Evolutionary conservation across 2,888 invertebrate genomes (phyloP).

Genomic region (Brenthis daphne): DNA sequence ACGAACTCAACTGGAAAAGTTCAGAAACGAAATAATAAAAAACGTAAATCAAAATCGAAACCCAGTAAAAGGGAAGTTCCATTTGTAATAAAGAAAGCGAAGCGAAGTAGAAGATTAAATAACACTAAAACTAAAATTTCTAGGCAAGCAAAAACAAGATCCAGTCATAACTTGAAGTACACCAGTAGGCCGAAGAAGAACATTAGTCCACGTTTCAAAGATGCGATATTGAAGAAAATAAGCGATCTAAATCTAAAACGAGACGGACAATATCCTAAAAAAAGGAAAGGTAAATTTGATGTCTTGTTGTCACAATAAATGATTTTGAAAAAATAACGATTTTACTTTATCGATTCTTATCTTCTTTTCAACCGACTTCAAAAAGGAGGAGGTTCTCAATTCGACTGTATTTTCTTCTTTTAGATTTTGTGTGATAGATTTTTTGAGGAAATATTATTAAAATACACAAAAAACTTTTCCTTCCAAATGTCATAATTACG

Average conservation of each 20-base stretch:
- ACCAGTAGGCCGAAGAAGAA: background rate
- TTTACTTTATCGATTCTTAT: constrained; percentile 28
- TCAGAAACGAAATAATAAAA: constrained; percentile 2
- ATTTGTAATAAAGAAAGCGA: constrained; percentile 1
- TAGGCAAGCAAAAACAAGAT: background rate
- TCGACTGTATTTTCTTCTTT: too few species aligned
- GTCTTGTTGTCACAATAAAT: constrained; percentile 31
- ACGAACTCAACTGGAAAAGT: background rate
- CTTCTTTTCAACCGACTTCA: background rate
- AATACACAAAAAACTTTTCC: too few species aligned
- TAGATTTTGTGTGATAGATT: too few species aligned
- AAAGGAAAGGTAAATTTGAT: constrained; percentile 33
- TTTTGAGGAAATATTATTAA: too few species aligned
- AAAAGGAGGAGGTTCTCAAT: too few species aligned
- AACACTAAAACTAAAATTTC: background rate
- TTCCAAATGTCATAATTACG: too few species aligned
- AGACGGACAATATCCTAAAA: constrained; percentile 5
- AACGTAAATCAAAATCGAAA: constrained; percentile 15
- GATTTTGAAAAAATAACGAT: constrained; percentile 29
- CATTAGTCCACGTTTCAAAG: background rate
- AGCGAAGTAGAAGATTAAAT: constrained; percentile 1
- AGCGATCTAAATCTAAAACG: constrained; percentile 13
- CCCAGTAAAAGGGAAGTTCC: background rate
- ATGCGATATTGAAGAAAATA: background rate
- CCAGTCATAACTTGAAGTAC: constrained; percentile 19